Evolutionary conservation across 2,888 invertebrate species (phyloP).

Genomic region (Cylindroiulus punctatus): DNA sequence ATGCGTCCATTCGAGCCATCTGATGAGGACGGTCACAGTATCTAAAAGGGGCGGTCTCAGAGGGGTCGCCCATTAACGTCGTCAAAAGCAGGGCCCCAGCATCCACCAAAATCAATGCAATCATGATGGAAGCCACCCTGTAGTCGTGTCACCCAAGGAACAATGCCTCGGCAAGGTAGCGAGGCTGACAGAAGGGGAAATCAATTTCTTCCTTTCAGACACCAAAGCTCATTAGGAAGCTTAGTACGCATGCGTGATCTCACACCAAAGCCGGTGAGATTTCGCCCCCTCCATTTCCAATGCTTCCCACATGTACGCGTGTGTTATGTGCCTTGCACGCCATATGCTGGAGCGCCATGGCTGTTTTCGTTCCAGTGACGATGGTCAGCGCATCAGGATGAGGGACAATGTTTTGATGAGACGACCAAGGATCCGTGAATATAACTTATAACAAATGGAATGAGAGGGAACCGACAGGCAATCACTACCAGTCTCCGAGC

Average conservation of each 20-base stretch:
- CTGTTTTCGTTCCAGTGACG: neutral
- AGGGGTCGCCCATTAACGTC: too few relatives aligned
- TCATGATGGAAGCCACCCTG: neutral
- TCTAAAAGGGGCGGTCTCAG: too few relatives aligned
- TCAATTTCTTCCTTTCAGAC: conserved; percentile 22
- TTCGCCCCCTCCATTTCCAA: neutral
- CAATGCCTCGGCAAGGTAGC: neutral
- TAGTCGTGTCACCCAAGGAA: neutral
- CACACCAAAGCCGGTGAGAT: conserved; percentile 2
- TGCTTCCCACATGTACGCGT: neutral
- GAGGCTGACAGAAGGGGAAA: neutral
- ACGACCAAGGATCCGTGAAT: neutral
- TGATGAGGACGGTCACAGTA: too few relatives aligned
- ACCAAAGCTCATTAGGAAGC: conserved; percentile 28
- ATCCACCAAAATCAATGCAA: too few relatives aligned
- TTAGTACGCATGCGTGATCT: conserved; percentile 37
- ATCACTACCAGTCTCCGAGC: too few relatives aligned
- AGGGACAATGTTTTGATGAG: neutral
- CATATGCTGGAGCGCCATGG: neutral
- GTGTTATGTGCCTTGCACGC: too few relatives aligned
- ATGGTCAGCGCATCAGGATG: conserved; percentile 7
- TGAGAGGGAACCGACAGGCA: too few relatives aligned
- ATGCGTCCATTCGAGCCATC: too few relatives aligned
- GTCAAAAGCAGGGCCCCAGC: too few relatives aligned
- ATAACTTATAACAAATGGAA: too few relatives aligned